phyloP scores from a whole-genome alignment of 2,797 vertebrate genomes.

The Tympanoctomys barrerae region DNA sequence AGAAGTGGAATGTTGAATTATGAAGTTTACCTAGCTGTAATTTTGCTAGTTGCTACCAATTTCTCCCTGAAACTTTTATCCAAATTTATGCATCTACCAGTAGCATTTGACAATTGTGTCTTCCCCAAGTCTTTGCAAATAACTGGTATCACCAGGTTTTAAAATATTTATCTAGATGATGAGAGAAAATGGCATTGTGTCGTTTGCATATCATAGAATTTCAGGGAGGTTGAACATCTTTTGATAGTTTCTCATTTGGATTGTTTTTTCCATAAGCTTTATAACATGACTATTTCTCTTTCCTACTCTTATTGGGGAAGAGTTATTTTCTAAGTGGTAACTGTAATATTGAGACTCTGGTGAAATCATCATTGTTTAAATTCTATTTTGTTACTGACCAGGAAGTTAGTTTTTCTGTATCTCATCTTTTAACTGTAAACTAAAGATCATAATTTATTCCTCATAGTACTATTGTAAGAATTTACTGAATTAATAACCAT shows the following conservation, averaged over 20 bases:
- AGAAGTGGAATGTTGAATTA: neutral
- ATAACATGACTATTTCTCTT: neutral
- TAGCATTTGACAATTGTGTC: constrained; percentile 13
- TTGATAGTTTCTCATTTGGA: neutral
- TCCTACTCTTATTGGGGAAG: constrained; percentile 15
- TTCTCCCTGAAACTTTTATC: constrained; percentile 35
- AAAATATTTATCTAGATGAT: constrained; percentile 28
- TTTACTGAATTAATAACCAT: constrained; percentile 30
- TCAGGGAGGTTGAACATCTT: neutral
- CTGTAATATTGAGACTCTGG: constrained; percentile 5
- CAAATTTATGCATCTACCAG: neutral
- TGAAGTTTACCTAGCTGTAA: constrained; percentile 36
- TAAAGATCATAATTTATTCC: constrained; percentile 4
- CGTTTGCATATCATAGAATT: constrained; percentile 26
- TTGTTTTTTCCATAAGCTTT: constrained; percentile 5
- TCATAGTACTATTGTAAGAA: neutral
- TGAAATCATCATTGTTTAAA: neutral
- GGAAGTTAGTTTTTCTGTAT: constrained; percentile 17
- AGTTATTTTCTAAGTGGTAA: constrained; percentile 1
- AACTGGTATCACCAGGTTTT: constrained; percentile 36
- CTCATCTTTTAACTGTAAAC: constrained; percentile 49
- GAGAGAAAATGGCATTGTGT: constrained; percentile 15
- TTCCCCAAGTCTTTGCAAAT: constrained; percentile 6
- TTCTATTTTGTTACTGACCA: constrained; percentile 34
- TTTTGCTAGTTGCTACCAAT: constrained; percentile 48